Evolutionary conservation across 2,797 vertebrate species (phyloP).

Genomic region (Cossypha polioptera): DNA sequence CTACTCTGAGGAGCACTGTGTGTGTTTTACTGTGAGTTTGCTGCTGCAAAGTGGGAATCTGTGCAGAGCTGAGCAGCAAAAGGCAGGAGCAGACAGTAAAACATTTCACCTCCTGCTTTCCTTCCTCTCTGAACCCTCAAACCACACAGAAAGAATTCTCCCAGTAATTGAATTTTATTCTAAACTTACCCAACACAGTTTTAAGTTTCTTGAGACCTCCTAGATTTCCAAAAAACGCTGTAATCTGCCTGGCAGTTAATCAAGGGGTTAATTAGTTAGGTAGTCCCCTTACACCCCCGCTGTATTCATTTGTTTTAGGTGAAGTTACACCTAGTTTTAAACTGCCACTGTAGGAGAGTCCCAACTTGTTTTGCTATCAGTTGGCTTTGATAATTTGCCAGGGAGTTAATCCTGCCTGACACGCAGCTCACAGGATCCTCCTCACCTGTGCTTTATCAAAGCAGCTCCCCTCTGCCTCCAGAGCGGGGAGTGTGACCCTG

Average conservation of each 20-base stretch:
- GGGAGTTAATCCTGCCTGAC: slow-evolving; percentile 52
- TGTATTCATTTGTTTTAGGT: slow-evolving; percentile 50
- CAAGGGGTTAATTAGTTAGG: slow-evolving; percentile 27
- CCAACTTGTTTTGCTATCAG: slow-evolving; percentile 71
- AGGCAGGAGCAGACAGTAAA: accelerated
- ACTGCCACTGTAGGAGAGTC: slow-evolving; percentile 64
- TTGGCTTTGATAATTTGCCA: slow-evolving; percentile 73
- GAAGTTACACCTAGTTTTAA: slow-evolving; percentile 53
- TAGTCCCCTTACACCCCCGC: slow-evolving; percentile 6
- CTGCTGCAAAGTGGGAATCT: neutral
- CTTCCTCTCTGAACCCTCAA: neutral
- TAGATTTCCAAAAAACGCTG: neutral
- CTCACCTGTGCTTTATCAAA: slow-evolving; percentile 61
- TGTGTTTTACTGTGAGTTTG: neutral
- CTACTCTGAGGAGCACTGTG: accelerated
- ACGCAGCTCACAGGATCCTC: neutral
- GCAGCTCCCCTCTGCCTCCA: neutral
- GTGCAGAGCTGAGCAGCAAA: neutral
- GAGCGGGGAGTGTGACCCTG: neutral
- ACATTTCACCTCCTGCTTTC: neutral
- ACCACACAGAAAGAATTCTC: neutral
- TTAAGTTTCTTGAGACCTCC: neutral
- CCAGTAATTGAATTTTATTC: neutral
- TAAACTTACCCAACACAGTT: neutral
- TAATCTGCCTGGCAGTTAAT: neutral